Conservation (phyloP, 2,797 vertebrate genomes). For the Stomatorhinus walkeri region DNA sequence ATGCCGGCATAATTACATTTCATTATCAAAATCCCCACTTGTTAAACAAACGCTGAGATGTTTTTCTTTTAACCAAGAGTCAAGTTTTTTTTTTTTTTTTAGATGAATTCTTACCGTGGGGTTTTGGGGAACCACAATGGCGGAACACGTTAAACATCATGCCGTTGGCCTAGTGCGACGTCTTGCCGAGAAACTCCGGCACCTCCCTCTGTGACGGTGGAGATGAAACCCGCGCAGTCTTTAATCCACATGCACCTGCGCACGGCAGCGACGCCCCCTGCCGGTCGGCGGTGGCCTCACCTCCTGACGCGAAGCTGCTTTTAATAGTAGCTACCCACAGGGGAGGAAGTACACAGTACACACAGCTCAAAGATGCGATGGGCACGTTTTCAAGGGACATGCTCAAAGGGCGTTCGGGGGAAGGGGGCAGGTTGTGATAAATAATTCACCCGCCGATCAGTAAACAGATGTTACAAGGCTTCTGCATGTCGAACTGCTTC, state of each 20-base stretch:
- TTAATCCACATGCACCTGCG: not conserved
- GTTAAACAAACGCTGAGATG: not conserved
- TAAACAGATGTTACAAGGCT: conserved; percentile 18
- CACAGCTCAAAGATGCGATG: not conserved
- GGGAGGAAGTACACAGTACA: not conserved
- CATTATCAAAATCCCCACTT: conserved; percentile 43
- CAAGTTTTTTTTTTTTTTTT: not conserved
- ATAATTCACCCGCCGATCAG: conserved; percentile 6
- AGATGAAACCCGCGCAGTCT: not conserved
- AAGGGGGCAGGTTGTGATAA: not conserved
- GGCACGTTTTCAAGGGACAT: not conserved
- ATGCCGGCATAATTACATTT: conserved; percentile 45
- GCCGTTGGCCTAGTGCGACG: not conserved
- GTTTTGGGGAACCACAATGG: not conserved
- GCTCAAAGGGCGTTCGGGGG: not conserved
- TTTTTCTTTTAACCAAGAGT: not conserved
- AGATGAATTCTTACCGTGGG: not conserved
- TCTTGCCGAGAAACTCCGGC: not conserved
- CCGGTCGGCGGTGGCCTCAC: not conserved
- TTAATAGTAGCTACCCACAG: not conserved
- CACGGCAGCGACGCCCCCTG: not conserved
- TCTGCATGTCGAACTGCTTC: not conserved
- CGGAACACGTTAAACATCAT: not conserved
- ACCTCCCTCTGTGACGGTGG: not conserved
- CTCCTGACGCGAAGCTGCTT: not conserved